phyloP scores from a whole-genome alignment of 1,140 invertebrate genomes.

The Cydia amplana region DNA sequence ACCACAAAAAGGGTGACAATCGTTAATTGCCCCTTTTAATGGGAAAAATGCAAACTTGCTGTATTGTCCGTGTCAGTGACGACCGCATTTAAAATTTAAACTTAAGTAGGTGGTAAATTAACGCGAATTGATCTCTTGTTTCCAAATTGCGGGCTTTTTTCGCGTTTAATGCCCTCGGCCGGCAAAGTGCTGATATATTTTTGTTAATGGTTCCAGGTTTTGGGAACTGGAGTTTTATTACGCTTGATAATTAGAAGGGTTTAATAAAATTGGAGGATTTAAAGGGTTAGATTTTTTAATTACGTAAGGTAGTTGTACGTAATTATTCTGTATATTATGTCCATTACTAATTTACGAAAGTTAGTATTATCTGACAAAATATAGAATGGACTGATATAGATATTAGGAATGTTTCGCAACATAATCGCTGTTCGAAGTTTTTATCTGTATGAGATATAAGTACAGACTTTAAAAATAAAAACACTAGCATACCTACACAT shows the following conservation, averaged over 20 bases:
- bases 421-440: too few relatives aligned
- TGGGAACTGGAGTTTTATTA: constrained; percentile 10
- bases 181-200: constrained; percentile 20
- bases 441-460: too few relatives aligned
- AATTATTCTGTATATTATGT: too few relatives aligned
- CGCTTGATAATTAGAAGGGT: constrained; percentile 17
- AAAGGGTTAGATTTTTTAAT: background rate
- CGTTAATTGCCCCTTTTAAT: constrained; percentile 39
- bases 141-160: constrained; percentile 44
- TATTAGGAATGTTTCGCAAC: too few relatives aligned
- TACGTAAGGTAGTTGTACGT: too few relatives aligned
- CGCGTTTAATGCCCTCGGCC: constrained; percentile 49
- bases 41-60: constrained; percentile 36
- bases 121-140: constrained; percentile 52
- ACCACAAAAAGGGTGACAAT: constrained; percentile 42
- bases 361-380: too few relatives aligned
- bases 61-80: constrained; percentile 49
- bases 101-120: constrained; percentile 58
- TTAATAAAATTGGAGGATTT: background rate
- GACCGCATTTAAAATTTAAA: constrained; percentile 56
- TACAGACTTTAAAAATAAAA: too few relatives aligned
- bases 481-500: too few relatives aligned
- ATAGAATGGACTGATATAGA: too few relatives aligned
- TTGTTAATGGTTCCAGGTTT: constrained; percentile 27
- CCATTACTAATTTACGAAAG: too few relatives aligned